Evolutionary conservation across 1,140 invertebrate species (phyloP).

Genomic region (Drosophila ercepeae): DNA sequence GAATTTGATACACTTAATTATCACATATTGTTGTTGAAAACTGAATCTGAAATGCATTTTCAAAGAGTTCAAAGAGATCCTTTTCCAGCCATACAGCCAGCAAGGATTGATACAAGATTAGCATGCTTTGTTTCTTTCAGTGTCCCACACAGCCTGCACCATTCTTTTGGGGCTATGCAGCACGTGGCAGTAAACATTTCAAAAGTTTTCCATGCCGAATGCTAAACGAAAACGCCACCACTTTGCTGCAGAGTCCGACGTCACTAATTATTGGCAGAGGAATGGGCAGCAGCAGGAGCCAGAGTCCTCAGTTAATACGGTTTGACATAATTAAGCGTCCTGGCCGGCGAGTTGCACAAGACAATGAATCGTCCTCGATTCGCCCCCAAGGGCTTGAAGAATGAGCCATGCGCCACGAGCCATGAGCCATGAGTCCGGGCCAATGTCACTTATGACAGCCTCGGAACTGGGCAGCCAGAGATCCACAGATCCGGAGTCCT

Average conservation of each 20-base stretch:
- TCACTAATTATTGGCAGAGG: slow-evolving; percentile 35
- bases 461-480: not conserved
- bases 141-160: too few relatives aligned
- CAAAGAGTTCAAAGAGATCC: too few relatives aligned
- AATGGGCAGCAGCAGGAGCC: not conserved
- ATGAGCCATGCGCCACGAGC: too few relatives aligned
- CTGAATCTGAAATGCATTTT: too few relatives aligned
- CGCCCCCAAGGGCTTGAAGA: not conserved
- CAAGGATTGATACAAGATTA: too few relatives aligned
- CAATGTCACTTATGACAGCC: slow-evolving; percentile 53
- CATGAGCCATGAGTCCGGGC: not conserved
- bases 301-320: slow-evolving; percentile 21
- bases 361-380: slow-evolving; percentile 11
- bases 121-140: too few relatives aligned
- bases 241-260: not conserved
- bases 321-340: slow-evolving; percentile 55
- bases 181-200: slow-evolving; percentile 16
- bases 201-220: slow-evolving; percentile 29
- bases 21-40: too few relatives aligned
- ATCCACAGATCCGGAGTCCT: not conserved
- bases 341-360: slow-evolving; percentile 3
- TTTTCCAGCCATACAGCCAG: too few relatives aligned
- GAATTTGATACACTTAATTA: too few relatives aligned
- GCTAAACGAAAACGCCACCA: slow-evolving; percentile 34
- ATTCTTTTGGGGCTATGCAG: not conserved